These are phyloP conservation scores for Pocillopora verrucosa DNA, from an alignment of 64 coral and sea anemone genomes.

Conservation along the genomic window DNA sequence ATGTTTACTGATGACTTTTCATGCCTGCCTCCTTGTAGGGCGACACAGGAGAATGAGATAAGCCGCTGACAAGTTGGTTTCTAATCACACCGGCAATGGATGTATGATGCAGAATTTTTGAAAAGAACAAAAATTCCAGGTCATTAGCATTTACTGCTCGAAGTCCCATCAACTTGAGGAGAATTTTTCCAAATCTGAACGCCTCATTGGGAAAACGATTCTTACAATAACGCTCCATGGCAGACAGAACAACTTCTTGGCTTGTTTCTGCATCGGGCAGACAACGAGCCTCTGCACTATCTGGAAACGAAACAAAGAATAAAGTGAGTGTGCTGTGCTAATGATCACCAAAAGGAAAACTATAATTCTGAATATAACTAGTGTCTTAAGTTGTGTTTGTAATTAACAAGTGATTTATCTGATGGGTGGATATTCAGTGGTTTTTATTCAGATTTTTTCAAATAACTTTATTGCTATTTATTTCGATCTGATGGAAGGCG, in stretches of 20 bases:
- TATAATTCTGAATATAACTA: too few species aligned
- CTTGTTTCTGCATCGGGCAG: constrained; percentile 38
- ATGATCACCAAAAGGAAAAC: too few species aligned
- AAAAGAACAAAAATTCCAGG: constrained; percentile 49
- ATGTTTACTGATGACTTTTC: neutral
- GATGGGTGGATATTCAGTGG: too few species aligned
- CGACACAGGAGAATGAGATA: neutral
- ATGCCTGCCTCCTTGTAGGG: neutral
- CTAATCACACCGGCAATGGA: constrained; percentile 46
- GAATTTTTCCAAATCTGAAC: constrained; percentile 49
- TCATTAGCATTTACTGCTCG: constrained; percentile 33
- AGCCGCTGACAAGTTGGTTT: constrained; percentile 51
- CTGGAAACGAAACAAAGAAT: neutral
- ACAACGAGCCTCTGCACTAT: constrained; percentile 25
- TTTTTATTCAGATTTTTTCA: too few species aligned
- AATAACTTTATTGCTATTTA: too few species aligned
- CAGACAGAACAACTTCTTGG: constrained; percentile 47
- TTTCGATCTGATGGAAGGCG: too few species aligned
- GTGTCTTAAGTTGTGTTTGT: too few species aligned
- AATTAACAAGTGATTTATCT: too few species aligned
- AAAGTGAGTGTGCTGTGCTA: neutral
- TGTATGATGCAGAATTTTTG: constrained; percentile 32
- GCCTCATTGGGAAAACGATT: constrained; percentile 48
- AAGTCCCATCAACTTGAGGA: constrained; percentile 56
- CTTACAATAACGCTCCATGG: constrained; percentile 42